Percentiles rank a stretch among this genome's conserved stretches.
Evolutionary conservation across 2,888 invertebrate species (phyloP).

Genomic region (Clusia tigrina): DNA sequence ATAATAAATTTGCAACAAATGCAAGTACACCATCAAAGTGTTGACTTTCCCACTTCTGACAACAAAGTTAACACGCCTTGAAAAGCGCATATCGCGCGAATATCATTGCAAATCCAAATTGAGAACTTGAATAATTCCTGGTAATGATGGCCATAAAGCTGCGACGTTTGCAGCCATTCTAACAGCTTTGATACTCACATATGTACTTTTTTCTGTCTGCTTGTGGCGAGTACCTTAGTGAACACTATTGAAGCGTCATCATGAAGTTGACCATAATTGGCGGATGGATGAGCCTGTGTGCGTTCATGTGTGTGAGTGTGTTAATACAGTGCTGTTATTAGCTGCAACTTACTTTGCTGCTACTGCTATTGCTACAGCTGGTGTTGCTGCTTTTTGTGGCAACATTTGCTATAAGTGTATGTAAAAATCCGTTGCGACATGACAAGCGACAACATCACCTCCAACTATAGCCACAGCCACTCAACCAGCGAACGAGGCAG

Average conservation of each 20-base stretch:
- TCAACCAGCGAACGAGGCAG: too few relatives aligned
- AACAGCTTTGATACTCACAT: too few relatives aligned
- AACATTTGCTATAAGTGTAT: too few relatives aligned
- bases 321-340: too few relatives aligned
- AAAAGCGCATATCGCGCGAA: background rate
- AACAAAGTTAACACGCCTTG: background rate
- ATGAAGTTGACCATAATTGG: conserved; percentile 10
- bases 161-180: background rate
- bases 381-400: too few relatives aligned
- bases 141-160: conserved; percentile 10
- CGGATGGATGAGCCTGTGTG: background rate
- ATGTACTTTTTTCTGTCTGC: too few relatives aligned
- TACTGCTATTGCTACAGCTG: background rate
- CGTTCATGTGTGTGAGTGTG: too few relatives aligned
- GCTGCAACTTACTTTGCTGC: too few relatives aligned
- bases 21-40: background rate
- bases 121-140: background rate
- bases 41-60: background rate
- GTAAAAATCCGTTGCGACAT: conserved; percentile 5
- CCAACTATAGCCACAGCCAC: too few relatives aligned
- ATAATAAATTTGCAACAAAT: background rate
- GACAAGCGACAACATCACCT: conserved; percentile 15
- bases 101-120: background rate
- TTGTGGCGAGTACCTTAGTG: too few relatives aligned
- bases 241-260: conserved; percentile 5